Evolutionary conservation across 2,888 invertebrate genomes (phyloP).

Genomic region (Octodonta nipae): DNA sequence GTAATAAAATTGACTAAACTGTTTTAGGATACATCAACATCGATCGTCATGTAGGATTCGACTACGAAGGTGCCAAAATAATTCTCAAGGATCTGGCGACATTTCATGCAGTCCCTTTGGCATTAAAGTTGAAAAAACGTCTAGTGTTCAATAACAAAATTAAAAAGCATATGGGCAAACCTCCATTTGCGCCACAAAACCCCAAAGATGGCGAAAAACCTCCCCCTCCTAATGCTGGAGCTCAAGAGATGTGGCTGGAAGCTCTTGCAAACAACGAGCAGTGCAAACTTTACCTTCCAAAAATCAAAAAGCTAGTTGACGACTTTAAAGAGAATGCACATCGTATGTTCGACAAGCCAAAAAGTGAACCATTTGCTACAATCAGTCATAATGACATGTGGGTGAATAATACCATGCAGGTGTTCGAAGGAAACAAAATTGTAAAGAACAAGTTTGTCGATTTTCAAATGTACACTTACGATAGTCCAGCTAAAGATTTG

Average conservation of each 20-base stretch:
- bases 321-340: not conserved
- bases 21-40: constrained; percentile 31
- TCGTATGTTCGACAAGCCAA: not conserved
- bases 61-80: constrained; percentile 34
- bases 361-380: constrained; percentile 36
- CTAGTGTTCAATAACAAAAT: constrained; percentile 22
- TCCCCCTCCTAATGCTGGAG: too few relatives aligned
- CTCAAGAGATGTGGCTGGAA: too few relatives aligned
- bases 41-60: constrained; percentile 35
- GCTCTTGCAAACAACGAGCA: too few relatives aligned
- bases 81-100: constrained; percentile 37
- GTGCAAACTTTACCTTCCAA: too few relatives aligned
- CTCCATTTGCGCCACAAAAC: not conserved
- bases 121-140: constrained; percentile 34
- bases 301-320: not conserved
- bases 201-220: too few relatives aligned
- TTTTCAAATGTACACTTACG: constrained; percentile 19
- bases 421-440: constrained; percentile 21
- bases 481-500: constrained; percentile 17
- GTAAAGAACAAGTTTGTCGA: constrained; percentile 18
- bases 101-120: constrained; percentile 42
- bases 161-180: not conserved
- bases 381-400: constrained; percentile 44
- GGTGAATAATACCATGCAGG: constrained; percentile 46
- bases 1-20: too few relatives aligned